These are phyloP conservation scores for Simalia tracyae DNA, from an alignment of 2,797 vertebrate species.

Conservation along the genomic window DNA sequence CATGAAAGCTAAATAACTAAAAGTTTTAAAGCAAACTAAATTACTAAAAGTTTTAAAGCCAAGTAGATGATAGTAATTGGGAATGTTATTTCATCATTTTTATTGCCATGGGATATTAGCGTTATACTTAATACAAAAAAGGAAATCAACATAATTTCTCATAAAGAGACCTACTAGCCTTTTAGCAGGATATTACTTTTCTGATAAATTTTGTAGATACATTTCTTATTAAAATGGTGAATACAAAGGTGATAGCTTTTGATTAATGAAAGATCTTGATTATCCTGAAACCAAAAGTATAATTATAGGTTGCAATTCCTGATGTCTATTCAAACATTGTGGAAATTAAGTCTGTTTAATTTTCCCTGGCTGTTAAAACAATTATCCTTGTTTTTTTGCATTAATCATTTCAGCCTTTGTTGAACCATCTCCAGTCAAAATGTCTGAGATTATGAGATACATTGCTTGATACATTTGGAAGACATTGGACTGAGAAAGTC, in stretches of 20 bases:
- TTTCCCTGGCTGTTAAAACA: background rate
- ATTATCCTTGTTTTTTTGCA: background rate
- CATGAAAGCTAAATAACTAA: constrained; percentile 4
- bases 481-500: background rate
- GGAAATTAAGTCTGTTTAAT: constrained; percentile 9
- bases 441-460: background rate
- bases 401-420: background rate
- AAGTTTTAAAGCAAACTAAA: constrained; percentile 10
- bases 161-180: constrained; percentile 3
- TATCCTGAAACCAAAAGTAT: constrained; percentile 16
- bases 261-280: constrained; percentile 21
- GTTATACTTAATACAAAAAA: constrained; percentile 19
- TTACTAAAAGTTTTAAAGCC: constrained; percentile 15
- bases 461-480: background rate
- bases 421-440: background rate
- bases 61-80: background rate
- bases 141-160: constrained; percentile 30
- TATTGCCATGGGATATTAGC: constrained; percentile 30
- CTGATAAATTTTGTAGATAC: constrained; percentile 35
- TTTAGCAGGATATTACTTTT: constrained; percentile 32
- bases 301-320: constrained; percentile 13
- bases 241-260: constrained; percentile 19
- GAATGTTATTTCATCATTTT: constrained; percentile 25
- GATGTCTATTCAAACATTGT: constrained; percentile 6
- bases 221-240: constrained; percentile 20